phyloP scores from a whole-genome alignment of 2,113 vertebrate genomes.

The Euleptes europaea region DNA sequence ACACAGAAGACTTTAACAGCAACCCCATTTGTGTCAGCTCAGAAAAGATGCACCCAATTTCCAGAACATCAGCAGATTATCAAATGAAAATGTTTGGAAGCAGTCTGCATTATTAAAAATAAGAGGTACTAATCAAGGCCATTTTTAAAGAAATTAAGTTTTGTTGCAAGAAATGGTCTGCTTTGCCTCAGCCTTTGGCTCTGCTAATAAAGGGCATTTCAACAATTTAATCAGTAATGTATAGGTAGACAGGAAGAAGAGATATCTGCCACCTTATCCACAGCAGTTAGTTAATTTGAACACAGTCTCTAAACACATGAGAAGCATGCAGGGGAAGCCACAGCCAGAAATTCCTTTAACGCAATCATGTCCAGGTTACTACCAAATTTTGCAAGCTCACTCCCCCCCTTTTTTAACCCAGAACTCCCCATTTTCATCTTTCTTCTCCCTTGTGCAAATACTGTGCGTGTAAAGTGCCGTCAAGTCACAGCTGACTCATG shows the following conservation, averaged over 20 bases:
- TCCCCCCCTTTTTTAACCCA: too few species aligned
- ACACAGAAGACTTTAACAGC: conserved; percentile 12
- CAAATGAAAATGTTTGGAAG: conserved; percentile 60
- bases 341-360: not conserved
- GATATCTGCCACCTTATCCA: conserved; percentile 24
- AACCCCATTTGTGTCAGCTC: conserved; percentile 44
- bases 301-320: conserved; percentile 3
- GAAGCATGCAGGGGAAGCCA: not conserved
- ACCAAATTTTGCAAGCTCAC: too few species aligned
- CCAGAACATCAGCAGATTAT: conserved; percentile 49
- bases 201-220: conserved; percentile 56
- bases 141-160: conserved; percentile 43
- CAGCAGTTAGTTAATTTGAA: conserved; percentile 8
- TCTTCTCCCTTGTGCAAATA: too few species aligned
- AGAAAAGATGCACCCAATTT: conserved; percentile 47
- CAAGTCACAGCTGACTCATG: too few species aligned
- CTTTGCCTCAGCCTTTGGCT: conserved; percentile 44
- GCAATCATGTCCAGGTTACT: not conserved
- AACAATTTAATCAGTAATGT: conserved; percentile 51
- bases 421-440: too few species aligned
- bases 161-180: conserved; percentile 29
- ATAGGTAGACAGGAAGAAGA: not conserved
- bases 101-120: conserved; percentile 65
- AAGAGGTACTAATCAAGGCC: conserved; percentile 56
- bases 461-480: too few species aligned